phyloP scores from a whole-genome alignment of 2,888 invertebrate genomes.

The Campopleginae sp. region DNA sequence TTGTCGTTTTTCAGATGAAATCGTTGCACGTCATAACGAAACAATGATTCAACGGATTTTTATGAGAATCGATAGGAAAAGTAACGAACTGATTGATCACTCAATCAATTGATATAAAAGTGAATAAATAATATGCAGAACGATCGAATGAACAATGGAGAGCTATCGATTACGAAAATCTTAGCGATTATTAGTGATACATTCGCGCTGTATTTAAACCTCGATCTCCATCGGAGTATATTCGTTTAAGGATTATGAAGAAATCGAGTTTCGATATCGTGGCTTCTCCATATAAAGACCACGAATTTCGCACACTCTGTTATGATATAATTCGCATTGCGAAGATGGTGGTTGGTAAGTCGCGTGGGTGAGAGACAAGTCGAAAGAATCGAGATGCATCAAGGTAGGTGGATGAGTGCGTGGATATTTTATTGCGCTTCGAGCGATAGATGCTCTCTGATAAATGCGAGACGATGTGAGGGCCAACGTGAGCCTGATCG shows the following conservation, averaged over 20 bases:
- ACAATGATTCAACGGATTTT: background rate
- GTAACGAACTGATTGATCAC: background rate
- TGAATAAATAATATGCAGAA: background rate
- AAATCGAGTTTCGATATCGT: constrained; percentile 16
- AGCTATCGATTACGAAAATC: constrained; percentile 1
- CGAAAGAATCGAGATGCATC: constrained; percentile 38
- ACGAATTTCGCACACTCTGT: constrained; percentile 65
- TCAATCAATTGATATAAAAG: background rate
- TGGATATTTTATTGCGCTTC: constrained; percentile 55
- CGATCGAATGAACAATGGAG: background rate
- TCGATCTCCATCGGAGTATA: background rate
- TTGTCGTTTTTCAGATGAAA: background rate
- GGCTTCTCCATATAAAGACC: constrained; percentile 54
- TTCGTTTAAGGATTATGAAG: constrained; percentile 7
- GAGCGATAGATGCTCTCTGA: constrained; percentile 59
- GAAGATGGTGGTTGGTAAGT: constrained; percentile 15
- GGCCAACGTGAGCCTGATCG: constrained; percentile 41
- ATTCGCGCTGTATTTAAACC: background rate
- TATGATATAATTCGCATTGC: constrained; percentile 55
- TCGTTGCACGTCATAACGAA: background rate
- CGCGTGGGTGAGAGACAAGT: constrained; percentile 33
- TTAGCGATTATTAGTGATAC: background rate
- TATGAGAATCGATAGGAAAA: background rate
- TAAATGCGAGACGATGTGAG: constrained; percentile 52
- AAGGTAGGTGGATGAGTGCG: constrained; percentile 52